Percentiles rank a stretch among this genome's conserved stretches.
Evolutionary conservation across 53 echinoderm and acorn worm genomes (phyloP).

Genomic region (Paracentrotus lividus): DNA sequence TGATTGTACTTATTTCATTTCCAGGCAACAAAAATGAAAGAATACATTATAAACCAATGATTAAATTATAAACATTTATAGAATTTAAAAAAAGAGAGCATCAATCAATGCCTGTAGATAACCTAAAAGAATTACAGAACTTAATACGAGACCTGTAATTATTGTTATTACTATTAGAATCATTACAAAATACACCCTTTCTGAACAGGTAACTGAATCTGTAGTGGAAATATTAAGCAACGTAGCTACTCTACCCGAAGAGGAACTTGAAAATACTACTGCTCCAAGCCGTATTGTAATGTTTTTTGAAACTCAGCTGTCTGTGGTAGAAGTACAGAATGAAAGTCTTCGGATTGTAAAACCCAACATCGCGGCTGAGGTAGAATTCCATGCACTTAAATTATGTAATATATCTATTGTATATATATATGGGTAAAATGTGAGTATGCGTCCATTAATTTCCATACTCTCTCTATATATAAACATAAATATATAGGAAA

Average conservation of each 20-base stretch:
- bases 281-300: not conserved
- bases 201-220: not conserved
- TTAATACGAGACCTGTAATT: not conserved
- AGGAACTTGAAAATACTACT: not conserved
- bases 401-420: too few relatives aligned
- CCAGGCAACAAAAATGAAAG: not conserved
- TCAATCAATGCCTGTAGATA: too few relatives aligned
- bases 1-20: not conserved
- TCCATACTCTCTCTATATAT: too few relatives aligned
- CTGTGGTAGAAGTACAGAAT: not conserved
- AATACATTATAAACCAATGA: not conserved
- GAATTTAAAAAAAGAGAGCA: too few relatives aligned
- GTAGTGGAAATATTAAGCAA: conserved; percentile 22
- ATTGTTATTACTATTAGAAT: not conserved
- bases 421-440: too few relatives aligned
- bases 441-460: too few relatives aligned
- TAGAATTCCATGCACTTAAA: not conserved
- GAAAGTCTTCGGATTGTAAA: conserved; percentile 1
- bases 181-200: not conserved
- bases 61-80: not conserved
- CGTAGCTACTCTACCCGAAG: not conserved
- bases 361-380: conserved; percentile 42
- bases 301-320: not conserved
- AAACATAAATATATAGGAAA: too few relatives aligned
- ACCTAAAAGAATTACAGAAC: too few relatives aligned